A percentile compares a stretch with the other conserved stretches of the same genome.
phyloP scores from a whole-genome alignment of 2,113 vertebrate species.

The Cebus imitator region DNA sequence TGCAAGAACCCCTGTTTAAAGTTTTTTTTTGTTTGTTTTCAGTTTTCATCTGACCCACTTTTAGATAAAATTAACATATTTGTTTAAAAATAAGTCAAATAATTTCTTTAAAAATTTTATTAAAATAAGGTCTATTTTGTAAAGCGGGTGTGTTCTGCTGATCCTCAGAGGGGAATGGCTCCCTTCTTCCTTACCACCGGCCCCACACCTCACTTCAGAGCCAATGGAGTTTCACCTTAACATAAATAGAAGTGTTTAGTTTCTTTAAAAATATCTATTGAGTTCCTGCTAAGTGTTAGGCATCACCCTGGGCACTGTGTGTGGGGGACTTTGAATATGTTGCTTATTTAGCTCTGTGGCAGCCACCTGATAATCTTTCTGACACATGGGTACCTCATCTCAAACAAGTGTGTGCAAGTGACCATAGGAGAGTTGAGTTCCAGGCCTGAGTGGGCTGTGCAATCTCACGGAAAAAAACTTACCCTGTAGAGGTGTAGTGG shows the following conservation, averaged over 20 bases:
- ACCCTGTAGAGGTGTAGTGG: neutral
- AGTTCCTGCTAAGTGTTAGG: neutral
- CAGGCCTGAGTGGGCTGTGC: neutral
- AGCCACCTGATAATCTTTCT: neutral
- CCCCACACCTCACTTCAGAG: neutral
- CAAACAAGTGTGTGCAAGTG: neutral
- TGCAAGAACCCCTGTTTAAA: neutral
- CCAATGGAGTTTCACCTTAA: neutral
- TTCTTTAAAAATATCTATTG: neutral
- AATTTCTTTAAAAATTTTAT: neutral
- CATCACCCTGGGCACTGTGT: accelerated
- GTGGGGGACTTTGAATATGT: neutral
- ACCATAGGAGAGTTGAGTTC: neutral
- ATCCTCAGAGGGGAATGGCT: neutral
- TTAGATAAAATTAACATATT: neutral
- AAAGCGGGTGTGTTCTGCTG: neutral
- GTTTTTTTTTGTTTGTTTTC: neutral
- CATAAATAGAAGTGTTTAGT: neutral
- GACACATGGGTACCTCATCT: neutral
- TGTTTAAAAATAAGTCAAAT: conserved; percentile 26
- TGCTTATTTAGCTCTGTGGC: neutral
- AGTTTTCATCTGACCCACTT: neutral
- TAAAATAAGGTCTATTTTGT: neutral
- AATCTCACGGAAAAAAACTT: neutral
- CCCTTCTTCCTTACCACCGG: neutral